Conservation (phyloP, 1,140 invertebrate species). For the Potamilus streckersoni region DNA sequence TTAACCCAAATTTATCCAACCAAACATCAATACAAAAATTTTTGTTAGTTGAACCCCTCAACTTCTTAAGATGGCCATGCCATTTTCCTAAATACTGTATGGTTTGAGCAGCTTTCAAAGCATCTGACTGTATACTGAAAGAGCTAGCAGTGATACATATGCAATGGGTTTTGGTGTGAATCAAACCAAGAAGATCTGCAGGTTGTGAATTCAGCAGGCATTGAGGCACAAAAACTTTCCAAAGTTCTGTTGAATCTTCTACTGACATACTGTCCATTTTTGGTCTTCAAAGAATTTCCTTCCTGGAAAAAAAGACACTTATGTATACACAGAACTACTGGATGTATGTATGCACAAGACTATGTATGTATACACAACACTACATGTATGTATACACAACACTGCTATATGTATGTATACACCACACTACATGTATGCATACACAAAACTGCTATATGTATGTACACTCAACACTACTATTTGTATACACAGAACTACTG, state of each 20-base stretch:
- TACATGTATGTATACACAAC: too few relatives aligned
- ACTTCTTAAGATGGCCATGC: too few relatives aligned
- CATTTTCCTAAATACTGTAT: too few relatives aligned
- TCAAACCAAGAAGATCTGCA: slow-evolving; percentile 21
- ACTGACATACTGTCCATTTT: background rate
- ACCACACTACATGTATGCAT: too few relatives aligned
- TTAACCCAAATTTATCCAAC: slow-evolving; percentile 1
- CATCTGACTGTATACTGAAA: background rate
- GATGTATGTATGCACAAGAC: background rate
- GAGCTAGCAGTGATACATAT: slow-evolving; percentile 30
- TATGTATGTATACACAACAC: too few relatives aligned
- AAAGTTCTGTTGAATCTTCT: slow-evolving; percentile 1
- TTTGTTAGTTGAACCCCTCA: background rate
- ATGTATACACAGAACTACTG: background rate
- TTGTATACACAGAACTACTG: too few relatives aligned
- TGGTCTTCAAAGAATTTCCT: slow-evolving; percentile 1
- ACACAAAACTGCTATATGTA: too few relatives aligned
- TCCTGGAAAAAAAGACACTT: background rate
- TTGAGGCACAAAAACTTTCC: slow-evolving; percentile 37
- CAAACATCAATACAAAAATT: slow-evolving; percentile 1
- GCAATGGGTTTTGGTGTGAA: slow-evolving; percentile 11
- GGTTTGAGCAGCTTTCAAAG: too few relatives aligned
- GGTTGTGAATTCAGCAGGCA: slow-evolving; percentile 5
- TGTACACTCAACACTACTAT: too few relatives aligned
- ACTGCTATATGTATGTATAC: too few relatives aligned